These are phyloP conservation scores for Poeciliopsis paucimaculata DNA, from an alignment of 2,797 vertebrate genomes.

Conservation along the genomic window DNA sequence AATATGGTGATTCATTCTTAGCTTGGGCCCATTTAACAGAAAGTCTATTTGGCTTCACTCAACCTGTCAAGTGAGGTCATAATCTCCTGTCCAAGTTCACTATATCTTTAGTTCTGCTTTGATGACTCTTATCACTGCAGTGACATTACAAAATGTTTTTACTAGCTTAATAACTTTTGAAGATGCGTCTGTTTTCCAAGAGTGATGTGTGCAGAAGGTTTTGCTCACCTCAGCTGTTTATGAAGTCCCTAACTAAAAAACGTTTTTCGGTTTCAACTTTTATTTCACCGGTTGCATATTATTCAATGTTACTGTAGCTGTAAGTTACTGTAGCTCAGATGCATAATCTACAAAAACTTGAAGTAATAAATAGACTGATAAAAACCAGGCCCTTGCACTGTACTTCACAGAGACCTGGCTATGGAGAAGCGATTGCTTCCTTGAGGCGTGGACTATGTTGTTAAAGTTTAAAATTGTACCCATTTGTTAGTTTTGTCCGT, in stretches of 20 bases:
- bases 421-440: no score
- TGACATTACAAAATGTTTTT: constrained; percentile 7
- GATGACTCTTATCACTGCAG: constrained; percentile 11
- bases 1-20: constrained; percentile 73
- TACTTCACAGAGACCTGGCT: no score
- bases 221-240: background rate
- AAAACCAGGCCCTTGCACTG: no score
- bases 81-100: constrained; percentile 48
- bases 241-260: background rate
- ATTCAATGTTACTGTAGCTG: background rate
- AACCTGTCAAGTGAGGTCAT: constrained; percentile 57
- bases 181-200: background rate
- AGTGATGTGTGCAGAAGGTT: background rate
- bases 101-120: constrained; percentile 44
- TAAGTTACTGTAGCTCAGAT: background rate
- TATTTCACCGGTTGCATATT: background rate
- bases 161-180: background rate
- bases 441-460: background rate
- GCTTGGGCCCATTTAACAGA: constrained; percentile 69
- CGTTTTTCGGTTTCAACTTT: background rate
- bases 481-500: no score
- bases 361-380: background rate
- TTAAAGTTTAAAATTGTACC: background rate
- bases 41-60: constrained; percentile 76
- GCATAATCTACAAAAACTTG: background rate